These are phyloP conservation scores for Leptinotarsa texana DNA, from an alignment of 1,140 invertebrate species.

Conservation along the genomic window DNA sequence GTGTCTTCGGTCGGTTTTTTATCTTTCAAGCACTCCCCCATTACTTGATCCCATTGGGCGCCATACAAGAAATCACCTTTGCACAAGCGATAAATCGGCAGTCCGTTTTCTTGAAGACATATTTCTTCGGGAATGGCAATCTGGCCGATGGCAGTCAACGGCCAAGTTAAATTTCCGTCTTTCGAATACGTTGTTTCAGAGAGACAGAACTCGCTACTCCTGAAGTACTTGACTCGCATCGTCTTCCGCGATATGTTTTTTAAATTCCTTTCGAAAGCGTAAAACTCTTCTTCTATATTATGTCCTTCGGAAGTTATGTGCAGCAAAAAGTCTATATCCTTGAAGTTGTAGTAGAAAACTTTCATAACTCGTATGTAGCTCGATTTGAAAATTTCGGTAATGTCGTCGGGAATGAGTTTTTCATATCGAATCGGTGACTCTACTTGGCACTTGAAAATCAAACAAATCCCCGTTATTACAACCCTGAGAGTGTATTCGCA, in stretches of 20 bases:
- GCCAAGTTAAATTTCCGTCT: slow-evolving; percentile 42
- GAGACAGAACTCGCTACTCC: slow-evolving; percentile 40
- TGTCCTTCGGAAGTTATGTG: slow-evolving; percentile 42
- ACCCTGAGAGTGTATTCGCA: slow-evolving; percentile 52
- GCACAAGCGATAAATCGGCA: slow-evolving; percentile 58
- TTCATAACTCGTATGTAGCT: slow-evolving; percentile 41
- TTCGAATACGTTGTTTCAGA: slow-evolving; percentile 26
- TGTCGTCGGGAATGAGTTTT: background rate
- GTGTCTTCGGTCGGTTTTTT: slow-evolving; percentile 55
- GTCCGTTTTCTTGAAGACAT: slow-evolving; percentile 58
- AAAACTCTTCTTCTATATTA: slow-evolving; percentile 38
- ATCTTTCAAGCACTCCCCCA: slow-evolving; percentile 52
- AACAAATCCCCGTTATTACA: slow-evolving; percentile 38
- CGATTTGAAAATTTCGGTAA: background rate
- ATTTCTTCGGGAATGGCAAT: slow-evolving; percentile 57
- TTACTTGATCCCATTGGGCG: slow-evolving; percentile 55
- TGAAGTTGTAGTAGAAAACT: slow-evolving; percentile 34
- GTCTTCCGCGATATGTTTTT: slow-evolving; percentile 22
- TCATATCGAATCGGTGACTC: slow-evolving; percentile 15
- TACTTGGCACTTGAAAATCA: slow-evolving; percentile 19
- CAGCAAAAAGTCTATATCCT: slow-evolving; percentile 43
- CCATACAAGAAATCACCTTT: slow-evolving; percentile 57
- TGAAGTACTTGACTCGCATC: slow-evolving; percentile 29
- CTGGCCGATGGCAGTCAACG: slow-evolving; percentile 51
- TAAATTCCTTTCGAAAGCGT: background rate